Evolutionary conservation across 2,888 invertebrate genomes (phyloP).

Genomic region (Spilosoma lubricipeda): DNA sequence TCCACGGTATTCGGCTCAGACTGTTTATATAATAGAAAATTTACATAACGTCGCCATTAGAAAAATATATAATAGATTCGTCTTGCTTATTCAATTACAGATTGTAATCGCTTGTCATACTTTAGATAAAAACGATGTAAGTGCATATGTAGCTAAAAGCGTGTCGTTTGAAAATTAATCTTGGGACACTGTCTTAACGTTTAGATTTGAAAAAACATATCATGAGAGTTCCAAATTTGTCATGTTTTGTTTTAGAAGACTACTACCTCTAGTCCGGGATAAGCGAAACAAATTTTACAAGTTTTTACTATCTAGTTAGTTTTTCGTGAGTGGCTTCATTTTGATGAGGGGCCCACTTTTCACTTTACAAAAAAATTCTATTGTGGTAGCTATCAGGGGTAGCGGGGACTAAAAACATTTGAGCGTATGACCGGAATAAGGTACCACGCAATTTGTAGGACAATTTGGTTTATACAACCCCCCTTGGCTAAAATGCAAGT

Average conservation of each 20-base stretch:
- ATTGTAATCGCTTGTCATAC: constrained; percentile 17
- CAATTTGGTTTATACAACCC: no score
- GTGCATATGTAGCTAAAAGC: background rate
- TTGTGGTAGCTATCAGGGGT: no score
- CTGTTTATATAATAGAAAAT: constrained; percentile 38
- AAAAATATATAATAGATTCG: constrained; percentile 32
- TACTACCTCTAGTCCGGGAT: no score
- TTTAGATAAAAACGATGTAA: background rate
- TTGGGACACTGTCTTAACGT: background rate
- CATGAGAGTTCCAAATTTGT: background rate
- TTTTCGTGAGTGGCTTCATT: no score
- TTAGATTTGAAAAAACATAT: background rate
- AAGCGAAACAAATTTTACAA: no score
- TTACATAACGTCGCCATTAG: constrained; percentile 35
- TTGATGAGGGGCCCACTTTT: no score
- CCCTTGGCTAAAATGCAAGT: no score
- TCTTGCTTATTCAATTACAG: constrained; percentile 34
- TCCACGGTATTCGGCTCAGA: constrained; percentile 26
- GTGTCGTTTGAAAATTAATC: background rate
- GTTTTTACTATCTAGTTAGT: no score
- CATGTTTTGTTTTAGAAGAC: background rate
- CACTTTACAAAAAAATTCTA: no score
- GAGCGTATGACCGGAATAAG: no score
- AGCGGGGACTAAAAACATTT: no score
- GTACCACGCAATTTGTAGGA: no score